These are phyloP conservation scores for Sialia sialis DNA, from an alignment of 2,113 vertebrate species.

Conservation along the genomic window DNA sequence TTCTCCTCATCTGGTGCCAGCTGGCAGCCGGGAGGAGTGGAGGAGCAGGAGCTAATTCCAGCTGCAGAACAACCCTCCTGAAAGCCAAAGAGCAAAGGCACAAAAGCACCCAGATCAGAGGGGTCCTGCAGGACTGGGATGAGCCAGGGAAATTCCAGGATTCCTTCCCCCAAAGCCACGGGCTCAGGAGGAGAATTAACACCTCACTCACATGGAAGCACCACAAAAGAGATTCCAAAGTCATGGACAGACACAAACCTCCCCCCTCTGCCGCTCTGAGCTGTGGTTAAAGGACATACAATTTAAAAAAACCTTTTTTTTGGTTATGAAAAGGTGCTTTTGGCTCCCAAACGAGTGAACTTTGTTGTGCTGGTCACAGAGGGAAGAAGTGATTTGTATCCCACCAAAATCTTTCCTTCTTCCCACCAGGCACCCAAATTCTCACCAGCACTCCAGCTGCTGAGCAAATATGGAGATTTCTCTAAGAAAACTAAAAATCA, in stretches of 20 bases:
- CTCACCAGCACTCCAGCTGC: accelerated
- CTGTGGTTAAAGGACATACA: accelerated
- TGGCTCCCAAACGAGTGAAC: neutral
- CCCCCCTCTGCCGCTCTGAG: neutral
- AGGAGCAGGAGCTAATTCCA: neutral
- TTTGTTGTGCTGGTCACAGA: no score
- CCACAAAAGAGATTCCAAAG: neutral
- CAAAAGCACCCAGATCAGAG: accelerated
- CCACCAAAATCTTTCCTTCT: neutral
- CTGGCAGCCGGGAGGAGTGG: neutral
- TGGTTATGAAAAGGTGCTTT: neutral
- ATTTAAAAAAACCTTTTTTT: neutral
- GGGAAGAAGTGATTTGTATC: neutral
- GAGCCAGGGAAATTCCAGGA: neutral
- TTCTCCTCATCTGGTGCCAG: neutral
- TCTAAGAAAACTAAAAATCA: neutral
- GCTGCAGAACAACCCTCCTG: neutral
- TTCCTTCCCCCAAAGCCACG: accelerated
- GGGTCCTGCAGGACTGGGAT: neutral
- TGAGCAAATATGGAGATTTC: neutral
- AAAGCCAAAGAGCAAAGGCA: neutral
- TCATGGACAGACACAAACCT: accelerated
- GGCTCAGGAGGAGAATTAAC: accelerated
- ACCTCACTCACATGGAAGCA: neutral
- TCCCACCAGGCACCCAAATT: neutral